These are phyloP conservation scores for Drosophila pseudoananassae DNA, from an alignment of 1,140 invertebrate species.

Conservation along the genomic window DNA sequence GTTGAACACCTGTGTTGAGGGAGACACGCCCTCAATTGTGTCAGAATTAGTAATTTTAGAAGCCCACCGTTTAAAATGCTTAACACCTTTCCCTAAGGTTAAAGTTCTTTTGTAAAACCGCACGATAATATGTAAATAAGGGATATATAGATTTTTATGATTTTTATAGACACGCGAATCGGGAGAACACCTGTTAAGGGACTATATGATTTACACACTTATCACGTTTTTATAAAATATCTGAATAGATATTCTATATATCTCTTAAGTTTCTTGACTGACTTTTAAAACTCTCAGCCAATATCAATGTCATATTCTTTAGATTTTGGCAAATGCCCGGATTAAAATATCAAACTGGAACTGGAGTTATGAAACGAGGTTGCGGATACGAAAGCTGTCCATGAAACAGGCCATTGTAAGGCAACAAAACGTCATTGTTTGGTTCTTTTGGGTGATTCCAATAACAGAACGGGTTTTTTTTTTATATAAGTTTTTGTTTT, in stretches of 20 bases:
- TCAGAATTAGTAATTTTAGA: constrained; percentile 6
- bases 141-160: constrained; percentile 1
- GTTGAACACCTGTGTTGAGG: constrained; percentile 31
- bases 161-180: neutral
- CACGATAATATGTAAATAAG: neutral
- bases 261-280: constrained; percentile 1
- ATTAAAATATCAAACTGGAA: constrained; percentile 50
- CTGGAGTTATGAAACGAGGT: constrained; percentile 19
- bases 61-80: neutral
- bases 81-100: neutral
- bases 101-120: neutral
- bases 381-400: constrained; percentile 38
- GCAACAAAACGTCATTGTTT: constrained; percentile 31
- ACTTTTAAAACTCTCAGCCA: constrained; percentile 25
- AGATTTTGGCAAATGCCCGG: constrained; percentile 33
- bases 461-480: constrained; percentile 19
- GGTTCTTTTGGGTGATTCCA: constrained; percentile 20
- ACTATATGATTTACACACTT: neutral
- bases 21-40: constrained; percentile 28
- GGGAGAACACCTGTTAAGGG: neutral
- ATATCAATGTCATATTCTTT: constrained; percentile 21
- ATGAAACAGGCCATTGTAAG: constrained; percentile 39
- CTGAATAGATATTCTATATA: neutral
- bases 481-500: constrained; percentile 8
- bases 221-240: constrained; percentile 9